These are phyloP conservation scores for Bubalus kerabau DNA, from an alignment of 2,113 vertebrate species.

Conservation along the genomic window DNA sequence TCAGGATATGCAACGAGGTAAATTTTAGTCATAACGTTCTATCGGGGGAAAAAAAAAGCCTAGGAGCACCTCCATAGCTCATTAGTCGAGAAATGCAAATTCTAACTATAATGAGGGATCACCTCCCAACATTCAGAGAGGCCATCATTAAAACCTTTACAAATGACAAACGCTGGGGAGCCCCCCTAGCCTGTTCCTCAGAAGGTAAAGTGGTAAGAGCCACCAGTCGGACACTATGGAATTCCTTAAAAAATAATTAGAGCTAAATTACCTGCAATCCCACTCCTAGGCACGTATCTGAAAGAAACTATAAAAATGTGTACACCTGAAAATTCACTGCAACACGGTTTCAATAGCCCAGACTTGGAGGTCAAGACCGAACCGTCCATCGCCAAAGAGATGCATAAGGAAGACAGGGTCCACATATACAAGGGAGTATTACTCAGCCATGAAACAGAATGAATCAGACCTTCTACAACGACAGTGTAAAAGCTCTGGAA, in stretches of 20 bases:
- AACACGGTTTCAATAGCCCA: not conserved
- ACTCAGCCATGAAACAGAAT: not conserved
- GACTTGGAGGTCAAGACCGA: not conserved
- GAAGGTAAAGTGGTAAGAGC: not conserved
- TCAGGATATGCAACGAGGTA: not conserved
- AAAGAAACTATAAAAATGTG: not conserved
- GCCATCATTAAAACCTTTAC: not conserved
- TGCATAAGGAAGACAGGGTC: not conserved
- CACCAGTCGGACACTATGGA: not conserved
- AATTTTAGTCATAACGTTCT: not conserved
- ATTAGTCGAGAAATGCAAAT: not conserved
- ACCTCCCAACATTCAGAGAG: not conserved
- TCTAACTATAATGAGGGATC: not conserved
- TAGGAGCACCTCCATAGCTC: not conserved
- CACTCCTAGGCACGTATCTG: not conserved
- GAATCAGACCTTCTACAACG: not conserved
- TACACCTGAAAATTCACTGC: not conserved
- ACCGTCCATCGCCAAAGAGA: not conserved
- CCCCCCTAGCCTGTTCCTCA: not conserved
- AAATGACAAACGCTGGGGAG: not conserved
- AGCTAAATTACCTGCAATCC: not conserved
- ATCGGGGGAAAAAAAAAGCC: fast-evolving
- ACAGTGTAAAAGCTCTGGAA: not conserved
- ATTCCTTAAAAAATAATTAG: not conserved
- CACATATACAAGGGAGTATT: not conserved